Evolutionary conservation across 2,797 vertebrate species (phyloP).

Genomic region (Cryptoblepharus egeriae): DNA sequence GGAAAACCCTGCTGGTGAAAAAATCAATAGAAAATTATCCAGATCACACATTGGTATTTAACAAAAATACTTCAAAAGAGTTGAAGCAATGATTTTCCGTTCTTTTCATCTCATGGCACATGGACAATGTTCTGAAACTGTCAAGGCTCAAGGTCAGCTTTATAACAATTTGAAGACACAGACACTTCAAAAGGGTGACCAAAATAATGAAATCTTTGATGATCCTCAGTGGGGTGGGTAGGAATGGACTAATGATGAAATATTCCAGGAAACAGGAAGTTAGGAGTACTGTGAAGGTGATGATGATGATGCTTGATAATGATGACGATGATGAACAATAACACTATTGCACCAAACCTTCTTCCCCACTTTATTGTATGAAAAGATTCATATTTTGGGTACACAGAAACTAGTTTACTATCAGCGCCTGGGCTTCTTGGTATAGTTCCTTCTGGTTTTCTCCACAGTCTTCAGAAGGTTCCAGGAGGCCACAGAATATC

Average conservation of each 20-base stretch:
- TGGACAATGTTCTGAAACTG: too few relatives aligned
- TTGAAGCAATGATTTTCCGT: too few relatives aligned
- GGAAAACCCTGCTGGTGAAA: conserved; percentile 11
- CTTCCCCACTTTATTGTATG: not conserved
- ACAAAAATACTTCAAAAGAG: conserved; percentile 18
- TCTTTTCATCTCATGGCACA: too few relatives aligned
- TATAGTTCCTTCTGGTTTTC: too few relatives aligned
- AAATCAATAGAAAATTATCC: conserved; percentile 36
- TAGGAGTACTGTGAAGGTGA: not conserved
- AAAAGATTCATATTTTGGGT: not conserved
- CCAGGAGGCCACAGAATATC: too few relatives aligned
- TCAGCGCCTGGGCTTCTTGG: not conserved
- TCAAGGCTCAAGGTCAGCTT: not conserved
- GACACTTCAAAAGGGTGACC: conserved; percentile 26
- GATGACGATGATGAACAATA: too few relatives aligned
- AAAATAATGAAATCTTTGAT: conserved; percentile 24
- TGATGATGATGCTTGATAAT: too few relatives aligned
- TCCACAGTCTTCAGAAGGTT: too few relatives aligned
- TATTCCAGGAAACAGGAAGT: not conserved
- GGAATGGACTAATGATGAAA: conserved; percentile 10
- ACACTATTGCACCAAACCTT: not conserved
- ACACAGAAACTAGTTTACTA: not conserved
- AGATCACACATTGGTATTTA: conserved; percentile 20
- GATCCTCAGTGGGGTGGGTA: not conserved
- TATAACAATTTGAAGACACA: too few relatives aligned